Conservation (phyloP, 2,888 invertebrate species). For the Perizoma affinitatum region DNA sequence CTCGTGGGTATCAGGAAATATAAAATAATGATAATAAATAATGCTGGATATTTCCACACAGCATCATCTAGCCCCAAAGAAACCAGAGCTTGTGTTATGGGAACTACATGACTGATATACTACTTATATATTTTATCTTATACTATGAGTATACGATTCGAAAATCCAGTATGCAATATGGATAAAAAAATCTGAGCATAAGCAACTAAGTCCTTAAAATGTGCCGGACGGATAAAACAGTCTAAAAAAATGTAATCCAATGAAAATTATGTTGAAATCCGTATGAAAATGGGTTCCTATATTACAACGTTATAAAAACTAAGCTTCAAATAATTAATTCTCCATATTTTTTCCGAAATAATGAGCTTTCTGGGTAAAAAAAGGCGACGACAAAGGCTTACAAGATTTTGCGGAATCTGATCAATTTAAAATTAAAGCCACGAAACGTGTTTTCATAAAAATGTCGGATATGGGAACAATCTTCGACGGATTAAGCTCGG, state of each 20-base stretch:
- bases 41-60: no score
- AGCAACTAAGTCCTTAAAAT: no score
- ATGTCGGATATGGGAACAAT: slow-evolving; percentile 80
- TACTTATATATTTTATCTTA: not conserved
- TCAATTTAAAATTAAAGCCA: slow-evolving; percentile 85
- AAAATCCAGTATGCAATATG: no score
- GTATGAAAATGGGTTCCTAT: slow-evolving; percentile 23
- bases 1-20: no score
- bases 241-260: slow-evolving; percentile 25
- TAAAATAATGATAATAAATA: no score
- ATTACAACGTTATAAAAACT: slow-evolving; percentile 40
- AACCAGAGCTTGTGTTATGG: no score
- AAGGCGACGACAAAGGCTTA: slow-evolving; percentile 77
- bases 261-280: slow-evolving; percentile 30
- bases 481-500: slow-evolving; percentile 72
- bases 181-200: no score
- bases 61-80: no score
- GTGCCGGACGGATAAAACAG: not conserved
- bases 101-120: no score
- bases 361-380: slow-evolving; percentile 65
- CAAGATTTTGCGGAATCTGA: slow-evolving; percentile 78
- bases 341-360: slow-evolving; percentile 67
- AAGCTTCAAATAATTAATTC: slow-evolving; percentile 73
- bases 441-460: slow-evolving; percentile 85
- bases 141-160: no score